Conservation (phyloP, 2,113 vertebrate species). For the Ctenomys sociabilis region DNA sequence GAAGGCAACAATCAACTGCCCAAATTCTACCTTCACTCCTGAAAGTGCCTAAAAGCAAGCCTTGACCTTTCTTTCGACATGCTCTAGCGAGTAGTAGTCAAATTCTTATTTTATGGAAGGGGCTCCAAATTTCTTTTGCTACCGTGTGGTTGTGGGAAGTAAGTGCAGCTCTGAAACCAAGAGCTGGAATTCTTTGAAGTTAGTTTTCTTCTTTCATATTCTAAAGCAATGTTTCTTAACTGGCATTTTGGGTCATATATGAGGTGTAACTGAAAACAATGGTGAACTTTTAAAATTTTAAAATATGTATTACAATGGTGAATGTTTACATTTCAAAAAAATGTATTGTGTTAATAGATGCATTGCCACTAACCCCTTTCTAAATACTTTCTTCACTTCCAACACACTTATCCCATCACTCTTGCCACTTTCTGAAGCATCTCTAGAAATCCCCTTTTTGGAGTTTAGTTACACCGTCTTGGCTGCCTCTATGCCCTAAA, state of each 20-base stretch:
- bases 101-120: background rate
- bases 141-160: background rate
- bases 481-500: background rate
- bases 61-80: background rate
- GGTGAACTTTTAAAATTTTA: background rate
- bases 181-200: background rate
- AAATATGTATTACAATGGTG: background rate
- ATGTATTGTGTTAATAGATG: background rate
- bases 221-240: background rate
- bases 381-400: background rate
- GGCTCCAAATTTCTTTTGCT: background rate
- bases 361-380: background rate
- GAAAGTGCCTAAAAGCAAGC: background rate
- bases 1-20: background rate
- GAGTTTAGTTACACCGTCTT: background rate
- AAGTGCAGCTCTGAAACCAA: background rate
- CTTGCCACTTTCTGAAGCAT: background rate
- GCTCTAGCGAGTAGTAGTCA: background rate
- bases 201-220: background rate
- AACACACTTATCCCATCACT: background rate
- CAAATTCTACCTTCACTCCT: background rate
- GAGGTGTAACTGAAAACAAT: background rate
- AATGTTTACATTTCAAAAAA: background rate
- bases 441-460: background rate
- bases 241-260: background rate